These are phyloP conservation scores for Parazoanthus atlanticus DNA, from an alignment of 92 coral and sea anemone species.

Conservation along the genomic window DNA sequence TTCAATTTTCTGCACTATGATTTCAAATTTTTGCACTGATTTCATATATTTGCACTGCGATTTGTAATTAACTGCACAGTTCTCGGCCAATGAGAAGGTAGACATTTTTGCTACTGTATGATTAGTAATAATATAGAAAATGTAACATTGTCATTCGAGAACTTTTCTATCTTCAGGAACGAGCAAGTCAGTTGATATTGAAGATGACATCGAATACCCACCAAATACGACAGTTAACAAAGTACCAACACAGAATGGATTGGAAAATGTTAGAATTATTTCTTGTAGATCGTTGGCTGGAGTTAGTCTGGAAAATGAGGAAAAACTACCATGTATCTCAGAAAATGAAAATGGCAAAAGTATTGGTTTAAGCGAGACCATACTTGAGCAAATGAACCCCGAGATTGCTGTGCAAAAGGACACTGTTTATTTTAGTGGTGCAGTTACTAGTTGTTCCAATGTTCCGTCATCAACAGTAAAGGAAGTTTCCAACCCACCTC, in stretches of 20 bases:
- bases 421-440: background rate
- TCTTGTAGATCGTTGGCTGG: conserved; percentile 45
- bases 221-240: background rate
- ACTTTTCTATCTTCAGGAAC: background rate
- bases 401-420: background rate
- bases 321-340: background rate
- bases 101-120: too few relatives aligned
- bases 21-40: too few relatives aligned
- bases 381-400: conserved; percentile 1
- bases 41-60: too few relatives aligned
- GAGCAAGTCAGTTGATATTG: background rate
- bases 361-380: background rate
- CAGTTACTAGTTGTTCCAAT: background rate
- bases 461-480: background rate
- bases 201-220: background rate
- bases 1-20: too few relatives aligned
- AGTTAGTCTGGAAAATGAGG: background rate
- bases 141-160: background rate
- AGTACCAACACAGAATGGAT: conserved; percentile 20
- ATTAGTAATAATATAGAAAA: background rate
- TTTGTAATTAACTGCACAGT: too few relatives aligned
- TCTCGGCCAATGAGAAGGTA: too few relatives aligned
- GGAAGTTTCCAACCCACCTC: background rate
- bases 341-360: background rate
- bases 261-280: conserved; percentile 40